Percentiles rank a stretch among this genome's conserved stretches.
These are phyloP conservation scores for Limenitis arthemis DNA, from an alignment of 2,888 invertebrate genomes.

Conservation along the genomic window DNA sequence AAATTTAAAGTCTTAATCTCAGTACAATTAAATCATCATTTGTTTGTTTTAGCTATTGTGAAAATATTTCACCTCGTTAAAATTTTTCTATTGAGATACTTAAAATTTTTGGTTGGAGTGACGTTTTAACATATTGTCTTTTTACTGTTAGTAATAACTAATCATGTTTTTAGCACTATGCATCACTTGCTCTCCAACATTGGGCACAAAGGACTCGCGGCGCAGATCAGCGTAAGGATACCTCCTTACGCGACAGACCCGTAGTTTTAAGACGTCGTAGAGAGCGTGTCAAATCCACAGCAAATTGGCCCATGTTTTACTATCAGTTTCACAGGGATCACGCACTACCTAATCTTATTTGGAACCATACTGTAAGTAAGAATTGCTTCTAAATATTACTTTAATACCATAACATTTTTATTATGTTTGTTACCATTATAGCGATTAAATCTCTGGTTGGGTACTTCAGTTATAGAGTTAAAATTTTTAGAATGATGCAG, in stretches of 20 bases:
- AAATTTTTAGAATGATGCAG: too few species aligned
- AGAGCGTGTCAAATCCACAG: conserved; percentile 87
- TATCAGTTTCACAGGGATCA: conserved; percentile 96
- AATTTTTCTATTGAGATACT: too few species aligned
- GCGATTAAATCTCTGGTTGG: too few species aligned
- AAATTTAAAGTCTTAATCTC: too few species aligned
- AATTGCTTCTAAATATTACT: too few species aligned
- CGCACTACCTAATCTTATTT: conserved; percentile 95
- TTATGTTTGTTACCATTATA: too few species aligned
- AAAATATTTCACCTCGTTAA: too few species aligned
- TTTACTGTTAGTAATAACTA: not conserved
- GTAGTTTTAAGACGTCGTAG: conserved; percentile 92
- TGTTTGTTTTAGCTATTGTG: too few species aligned
- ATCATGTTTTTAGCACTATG: conserved; percentile 49
- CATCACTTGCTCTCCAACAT: conserved; percentile 63
- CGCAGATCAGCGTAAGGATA: conserved; percentile 62
- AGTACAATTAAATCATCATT: too few species aligned
- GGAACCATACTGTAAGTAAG: conserved; percentile 92
- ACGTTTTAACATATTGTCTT: not conserved
- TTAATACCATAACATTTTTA: too few species aligned
- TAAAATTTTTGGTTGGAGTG: too few species aligned
- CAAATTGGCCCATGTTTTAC: conserved; percentile 95
- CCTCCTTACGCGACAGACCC: conserved; percentile 86
- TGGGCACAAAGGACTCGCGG: conserved; percentile 76
- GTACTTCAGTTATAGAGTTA: too few species aligned